Evolutionary conservation across 2,797 vertebrate genomes (phyloP).

Genomic region (Poecilia wingei): DNA sequence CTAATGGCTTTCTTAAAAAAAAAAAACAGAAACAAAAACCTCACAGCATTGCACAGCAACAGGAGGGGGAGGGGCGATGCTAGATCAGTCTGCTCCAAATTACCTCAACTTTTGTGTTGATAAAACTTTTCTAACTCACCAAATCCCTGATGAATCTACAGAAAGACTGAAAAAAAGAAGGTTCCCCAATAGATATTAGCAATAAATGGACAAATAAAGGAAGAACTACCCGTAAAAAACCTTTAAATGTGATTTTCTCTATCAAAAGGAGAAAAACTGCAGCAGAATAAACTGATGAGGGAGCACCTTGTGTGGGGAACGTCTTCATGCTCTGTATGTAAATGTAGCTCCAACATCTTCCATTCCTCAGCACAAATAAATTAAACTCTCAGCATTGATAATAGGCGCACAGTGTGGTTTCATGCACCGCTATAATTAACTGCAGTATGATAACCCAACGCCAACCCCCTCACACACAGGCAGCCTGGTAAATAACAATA

Average conservation of each 20-base stretch:
- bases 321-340: conserved; percentile 31
- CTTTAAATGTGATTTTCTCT: background rate
- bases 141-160: background rate
- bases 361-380: conserved; percentile 67
- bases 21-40: background rate
- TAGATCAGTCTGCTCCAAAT: background rate
- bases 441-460: conserved; percentile 67
- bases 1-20: background rate
- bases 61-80: background rate
- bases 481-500: conserved; percentile 73
- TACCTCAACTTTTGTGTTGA: background rate
- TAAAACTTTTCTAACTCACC: background rate
- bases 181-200: background rate
- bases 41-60: background rate
- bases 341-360: conserved; percentile 46
- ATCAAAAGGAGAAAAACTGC: background rate
- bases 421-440: conserved; percentile 77
- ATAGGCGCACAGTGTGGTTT: conserved; percentile 61
- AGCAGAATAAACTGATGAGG: background rate
- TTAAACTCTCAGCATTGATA: conserved; percentile 67
- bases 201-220: background rate
- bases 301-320: background rate
- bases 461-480: conserved; percentile 38
- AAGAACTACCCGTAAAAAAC: background rate
- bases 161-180: background rate